phyloP scores from a whole-genome alignment of 2,113 vertebrate species.

The Piaya cayana region DNA sequence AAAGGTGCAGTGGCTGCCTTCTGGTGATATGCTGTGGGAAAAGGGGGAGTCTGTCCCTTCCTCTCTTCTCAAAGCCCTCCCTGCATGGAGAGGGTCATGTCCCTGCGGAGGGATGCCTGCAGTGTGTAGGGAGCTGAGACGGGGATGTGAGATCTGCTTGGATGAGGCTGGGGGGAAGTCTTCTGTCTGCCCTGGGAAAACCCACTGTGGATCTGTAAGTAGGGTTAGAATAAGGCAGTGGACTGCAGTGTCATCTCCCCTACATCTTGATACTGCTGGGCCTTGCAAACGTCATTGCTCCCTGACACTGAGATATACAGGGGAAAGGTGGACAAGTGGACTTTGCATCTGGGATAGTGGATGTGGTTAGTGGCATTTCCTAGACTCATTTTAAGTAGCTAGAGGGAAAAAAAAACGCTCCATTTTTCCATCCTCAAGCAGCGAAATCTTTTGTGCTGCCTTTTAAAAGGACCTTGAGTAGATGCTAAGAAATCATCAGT shows the following conservation, averaged over 20 bases:
- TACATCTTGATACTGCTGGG: not conserved
- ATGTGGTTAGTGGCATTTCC: not conserved
- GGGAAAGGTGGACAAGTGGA: not conserved
- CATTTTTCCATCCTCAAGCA: not conserved
- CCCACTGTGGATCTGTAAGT: not conserved
- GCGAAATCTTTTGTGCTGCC: slow-evolving; percentile 43
- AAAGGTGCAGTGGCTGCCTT: not conserved
- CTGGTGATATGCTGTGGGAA: not conserved
- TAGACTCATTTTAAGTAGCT: not conserved
- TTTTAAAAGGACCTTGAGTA: slow-evolving; percentile 29
- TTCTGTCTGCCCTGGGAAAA: not conserved
- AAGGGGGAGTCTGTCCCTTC: not conserved
- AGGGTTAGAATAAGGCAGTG: not conserved
- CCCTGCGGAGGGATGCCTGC: not conserved
- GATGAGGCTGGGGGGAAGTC: not conserved
- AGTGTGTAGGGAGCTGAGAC: not conserved
- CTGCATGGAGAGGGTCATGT: not conserved
- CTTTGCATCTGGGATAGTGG: not conserved
- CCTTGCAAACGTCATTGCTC: fast-evolving
- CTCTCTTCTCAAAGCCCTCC: not conserved
- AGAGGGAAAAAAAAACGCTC: not conserved
- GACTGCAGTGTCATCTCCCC: not conserved
- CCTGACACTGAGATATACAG: not conserved
- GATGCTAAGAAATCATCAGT: slow-evolving; percentile 16
- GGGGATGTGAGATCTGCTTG: not conserved